Conservation (phyloP, 1,140 invertebrate species). For the Periplaneta americana region DNA sequence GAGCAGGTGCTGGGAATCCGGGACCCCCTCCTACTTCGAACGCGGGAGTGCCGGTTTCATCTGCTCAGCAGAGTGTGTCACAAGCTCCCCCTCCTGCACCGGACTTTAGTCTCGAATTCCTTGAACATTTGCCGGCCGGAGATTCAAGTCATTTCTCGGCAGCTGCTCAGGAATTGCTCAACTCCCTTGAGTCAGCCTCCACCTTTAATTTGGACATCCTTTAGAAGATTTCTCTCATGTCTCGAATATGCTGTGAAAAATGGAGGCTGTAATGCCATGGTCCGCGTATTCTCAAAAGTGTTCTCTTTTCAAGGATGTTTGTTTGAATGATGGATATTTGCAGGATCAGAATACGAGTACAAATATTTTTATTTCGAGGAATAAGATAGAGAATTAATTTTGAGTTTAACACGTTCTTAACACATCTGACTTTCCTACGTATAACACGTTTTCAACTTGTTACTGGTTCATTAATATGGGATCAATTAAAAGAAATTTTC, state of each 20-base stretch:
- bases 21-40: conserved; percentile 19
- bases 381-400: too few species aligned
- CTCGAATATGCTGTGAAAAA: too few species aligned
- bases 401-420: too few species aligned
- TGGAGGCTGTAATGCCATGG: neutral
- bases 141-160: conserved; percentile 65
- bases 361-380: too few species aligned
- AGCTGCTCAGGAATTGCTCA: conserved; percentile 59
- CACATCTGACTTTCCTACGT: too few species aligned
- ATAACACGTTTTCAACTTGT: too few species aligned
- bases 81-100: conserved; percentile 39
- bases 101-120: conserved; percentile 72
- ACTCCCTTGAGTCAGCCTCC: conserved; percentile 53
- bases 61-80: neutral
- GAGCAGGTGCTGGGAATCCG: conserved; percentile 23
- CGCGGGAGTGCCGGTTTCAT: conserved; percentile 22
- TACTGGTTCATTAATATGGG: too few species aligned
- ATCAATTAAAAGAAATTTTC: too few species aligned
- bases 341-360: neutral
- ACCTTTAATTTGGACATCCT: conserved; percentile 49
- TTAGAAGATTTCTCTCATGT: conserved; percentile 23
- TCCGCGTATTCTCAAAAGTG: neutral
- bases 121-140: conserved; percentile 67
- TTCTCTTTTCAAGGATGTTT: neutral
- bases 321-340: neutral